Evolutionary conservation across 1,140 invertebrate species (phyloP).

Genomic region (Heliconius hewitsoni): DNA sequence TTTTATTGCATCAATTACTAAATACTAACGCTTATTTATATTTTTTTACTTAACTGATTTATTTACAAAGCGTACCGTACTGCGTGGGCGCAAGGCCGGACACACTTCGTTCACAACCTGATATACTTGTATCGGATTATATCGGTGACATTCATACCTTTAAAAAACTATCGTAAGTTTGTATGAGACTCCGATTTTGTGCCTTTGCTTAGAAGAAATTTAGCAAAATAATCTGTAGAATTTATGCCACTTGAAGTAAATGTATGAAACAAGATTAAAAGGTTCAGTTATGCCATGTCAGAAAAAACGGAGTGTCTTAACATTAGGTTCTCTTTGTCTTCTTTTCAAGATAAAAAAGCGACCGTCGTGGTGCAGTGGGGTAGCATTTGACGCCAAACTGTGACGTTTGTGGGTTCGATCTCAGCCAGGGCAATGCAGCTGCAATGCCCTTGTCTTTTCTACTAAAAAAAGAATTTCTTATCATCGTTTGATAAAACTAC

Average conservation of each 20-base stretch:
- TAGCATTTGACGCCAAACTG: too few relatives aligned
- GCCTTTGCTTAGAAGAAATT: background rate
- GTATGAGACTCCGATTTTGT: background rate
- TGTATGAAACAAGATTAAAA: background rate
- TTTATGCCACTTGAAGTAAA: too few relatives aligned
- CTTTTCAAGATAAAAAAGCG: too few relatives aligned
- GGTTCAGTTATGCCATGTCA: background rate
- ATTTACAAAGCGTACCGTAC: background rate
- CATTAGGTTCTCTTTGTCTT: background rate
- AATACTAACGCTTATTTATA: background rate
- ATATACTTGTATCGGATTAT: slow-evolving; percentile 12
- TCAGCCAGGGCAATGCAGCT: too few relatives aligned
- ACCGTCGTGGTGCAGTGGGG: too few relatives aligned
- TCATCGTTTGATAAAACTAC: too few relatives aligned
- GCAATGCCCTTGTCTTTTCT: too few relatives aligned
- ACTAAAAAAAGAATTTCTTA: too few relatives aligned
- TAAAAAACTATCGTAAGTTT: background rate
- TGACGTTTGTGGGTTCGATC: too few relatives aligned
- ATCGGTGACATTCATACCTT: background rate
- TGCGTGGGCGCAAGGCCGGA: slow-evolving; percentile 5
- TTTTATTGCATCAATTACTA: too few relatives aligned
- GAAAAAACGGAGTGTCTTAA: background rate
- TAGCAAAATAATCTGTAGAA: too few relatives aligned
- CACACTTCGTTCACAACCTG: background rate
- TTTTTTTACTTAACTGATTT: background rate